Base-by-base conservation (phyloP, 2,113 vertebrate genomes). In the Nanorana parkeri region DNA sequence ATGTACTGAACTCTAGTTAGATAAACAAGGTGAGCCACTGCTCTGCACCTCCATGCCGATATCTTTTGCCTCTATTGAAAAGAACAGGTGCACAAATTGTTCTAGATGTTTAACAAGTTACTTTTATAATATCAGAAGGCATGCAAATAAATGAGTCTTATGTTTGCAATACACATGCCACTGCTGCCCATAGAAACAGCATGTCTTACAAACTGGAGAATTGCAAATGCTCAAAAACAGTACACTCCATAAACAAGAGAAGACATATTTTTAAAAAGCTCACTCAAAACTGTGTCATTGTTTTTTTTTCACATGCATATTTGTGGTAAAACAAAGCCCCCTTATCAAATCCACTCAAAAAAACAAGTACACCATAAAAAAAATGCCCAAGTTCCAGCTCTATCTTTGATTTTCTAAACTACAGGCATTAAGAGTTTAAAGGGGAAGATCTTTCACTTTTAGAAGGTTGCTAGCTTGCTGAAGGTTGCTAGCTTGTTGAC, bases 61-160 rank as follows among this genome's bases (percentile, higher is more conserved):
- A n/a, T 47, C 20, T 20, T 63, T 64, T 76, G 74, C 65, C 8
- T 26, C 23, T 17, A 26, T 51, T 64, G 74, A 77, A 77, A 75
- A 75, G 29, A 60, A 26, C 74, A 77, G 73, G 73, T 76, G 73
- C 56, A 47, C 56, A 63, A 77, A 65, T 64, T 47, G 52, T 75
- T 65, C 17, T n/a, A 63, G 36, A 51, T 24, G 60, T 52, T 64
- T 41, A 77, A 77, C 58, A 63, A 23, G 36, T 77, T 23, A 26
- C 29, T 11, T 75, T 75, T 61, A 75, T 61, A 75, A 36, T 4
- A 15, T 16, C 5, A 21, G 21, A 21, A 26, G 13, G 15, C 60
- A 24, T 24, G 24, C 21, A 29, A 17, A 19, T 47, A 19, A 69
- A 79, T 55, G 11, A 23, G 78, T 11, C 56, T 24, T 51, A 47